Base-by-base conservation (phyloP, 2,888 invertebrate genomes). In the Mythimna impura region DNA sequence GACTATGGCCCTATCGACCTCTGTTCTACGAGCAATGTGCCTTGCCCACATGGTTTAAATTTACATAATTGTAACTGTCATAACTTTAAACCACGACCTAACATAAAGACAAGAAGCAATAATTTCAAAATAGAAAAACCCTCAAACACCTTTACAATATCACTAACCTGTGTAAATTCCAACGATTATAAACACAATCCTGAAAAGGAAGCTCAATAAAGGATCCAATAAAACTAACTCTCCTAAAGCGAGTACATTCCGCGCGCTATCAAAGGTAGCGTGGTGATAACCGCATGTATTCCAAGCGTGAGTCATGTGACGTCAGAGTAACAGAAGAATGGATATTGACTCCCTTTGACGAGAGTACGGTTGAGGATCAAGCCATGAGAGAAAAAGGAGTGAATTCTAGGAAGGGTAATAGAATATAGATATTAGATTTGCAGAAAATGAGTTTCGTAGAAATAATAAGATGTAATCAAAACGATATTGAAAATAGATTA, bases 321-420 rank as follows among this genome's bases (percentile, higher is more conserved):
- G 63, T 67, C 58, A 69, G 20, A 36, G 61, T 66, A 61, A 80
- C 57, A 70, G 58, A 50, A 78, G 69, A 78, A 82, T 73, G 66
- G 69, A 82, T 82, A 80, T 80, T 80, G 83, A 82, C 79, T 82
- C 64, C 55, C 73, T 80, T 82, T 80, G 74, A 80, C 57, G 66
- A 10, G 62, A 22, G 10, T 4, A 4, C 2, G 12, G 52, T 2
- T 34, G 6, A 6, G 54, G 58, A 2, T 3, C 66, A 64, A 82
- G 73, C 5, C 1, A 54, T 9, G 6, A 8, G n/a, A 47, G 36
- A 22, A 52, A 12, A 47, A 30, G 47, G 52, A 2, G 12, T 0
- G 3, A 36, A 60, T 22, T 7, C 5, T 43, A 2, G 3, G 25
- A 75, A 25, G 4, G 1, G 10, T n/a, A 12, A 7, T n/a, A 17